Percentiles rank a stretch among this genome's conserved stretches.
Conservation (phyloP, 2,888 invertebrate genomes). For the Cephus pulcher region DNA sequence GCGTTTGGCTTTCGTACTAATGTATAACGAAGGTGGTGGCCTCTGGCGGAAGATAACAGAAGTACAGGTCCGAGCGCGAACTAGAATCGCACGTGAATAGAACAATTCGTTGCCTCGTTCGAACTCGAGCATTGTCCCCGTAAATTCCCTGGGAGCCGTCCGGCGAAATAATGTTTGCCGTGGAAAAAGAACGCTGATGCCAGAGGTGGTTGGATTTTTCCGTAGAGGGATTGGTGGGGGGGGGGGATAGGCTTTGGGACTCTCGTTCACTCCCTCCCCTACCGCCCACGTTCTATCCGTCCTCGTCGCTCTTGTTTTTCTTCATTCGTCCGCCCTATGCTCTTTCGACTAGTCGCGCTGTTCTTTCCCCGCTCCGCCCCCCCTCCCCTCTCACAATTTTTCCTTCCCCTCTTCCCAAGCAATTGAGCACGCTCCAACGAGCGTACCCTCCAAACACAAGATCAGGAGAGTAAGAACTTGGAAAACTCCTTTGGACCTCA, state of each 20-base stretch:
- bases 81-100: neutral
- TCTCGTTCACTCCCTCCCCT: no score
- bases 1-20: neutral
- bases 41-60: neutral
- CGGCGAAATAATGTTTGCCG: neutral
- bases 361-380: neutral
- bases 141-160: neutral
- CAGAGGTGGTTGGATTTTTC: neutral
- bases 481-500: slow-evolving; percentile 52
- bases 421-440: slow-evolving; percentile 11
- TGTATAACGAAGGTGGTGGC: neutral
- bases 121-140: neutral
- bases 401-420: slow-evolving; percentile 1
- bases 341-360: neutral
- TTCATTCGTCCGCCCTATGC: neutral
- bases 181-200: neutral
- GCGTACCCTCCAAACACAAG: slow-evolving; percentile 13
- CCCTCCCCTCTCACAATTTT: slow-evolving; percentile 5
- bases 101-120: neutral
- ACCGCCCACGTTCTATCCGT: neutral
- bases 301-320: neutral
- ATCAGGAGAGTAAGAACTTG: slow-evolving; percentile 26
- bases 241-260: neutral
- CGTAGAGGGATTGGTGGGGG: neutral
- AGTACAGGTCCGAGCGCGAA: neutral